Base-by-base conservation (phyloP, 2,888 invertebrate species). In the Deilephila elpenor region DNA sequence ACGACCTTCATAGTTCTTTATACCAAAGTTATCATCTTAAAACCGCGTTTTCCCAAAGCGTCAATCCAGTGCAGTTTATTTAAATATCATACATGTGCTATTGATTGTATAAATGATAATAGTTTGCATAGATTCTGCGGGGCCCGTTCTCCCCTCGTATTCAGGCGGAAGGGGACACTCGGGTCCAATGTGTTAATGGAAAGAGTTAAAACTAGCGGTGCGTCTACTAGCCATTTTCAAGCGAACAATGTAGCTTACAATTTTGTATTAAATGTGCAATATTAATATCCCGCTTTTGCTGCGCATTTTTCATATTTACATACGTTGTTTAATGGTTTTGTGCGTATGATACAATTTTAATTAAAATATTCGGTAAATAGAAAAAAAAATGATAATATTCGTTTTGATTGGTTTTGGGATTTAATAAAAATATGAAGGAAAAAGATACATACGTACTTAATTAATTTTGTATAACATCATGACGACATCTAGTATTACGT, bases 131-230 rank as follows among this genome's bases (percentile, higher is more conserved):
- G 20, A 44, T 64, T 64, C 44, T 44, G 62, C 62, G 34, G 20
- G 64, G 64, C 44, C 37, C 44, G 1, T 20, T 64, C 64, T 64
- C 64, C 64, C 64, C 64, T 64, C 64, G 11, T 44, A 64, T 44
- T 64, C 64, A 64, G 20, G 37, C 64, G 64, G 64, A 64, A 64
- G 64, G 64, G 64, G 44, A 64, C 44, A 64, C 64, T 64, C 64
- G 44, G 37, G 44, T 34, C 20, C 44, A 44, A 64, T 64, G 64
- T 64, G 64, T 64, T 64, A 64, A 64, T 64, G 64, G 44, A 64
- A 64, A 64, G 64, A 64, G 64, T 64, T 64, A 64, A 64, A 44
- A 44, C 64, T 37, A 64, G 64, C 20, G 64, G 20, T 64, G 64
- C 44, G 64, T 20, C 37, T 64, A 37, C 6, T 64, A 37, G 64